A percentile compares a stretch with the other conserved stretches of the same genome.
These are phyloP conservation scores for Pseudochromis fuscus DNA, from an alignment of 2,797 vertebrate genomes.

Conservation along the genomic window DNA sequence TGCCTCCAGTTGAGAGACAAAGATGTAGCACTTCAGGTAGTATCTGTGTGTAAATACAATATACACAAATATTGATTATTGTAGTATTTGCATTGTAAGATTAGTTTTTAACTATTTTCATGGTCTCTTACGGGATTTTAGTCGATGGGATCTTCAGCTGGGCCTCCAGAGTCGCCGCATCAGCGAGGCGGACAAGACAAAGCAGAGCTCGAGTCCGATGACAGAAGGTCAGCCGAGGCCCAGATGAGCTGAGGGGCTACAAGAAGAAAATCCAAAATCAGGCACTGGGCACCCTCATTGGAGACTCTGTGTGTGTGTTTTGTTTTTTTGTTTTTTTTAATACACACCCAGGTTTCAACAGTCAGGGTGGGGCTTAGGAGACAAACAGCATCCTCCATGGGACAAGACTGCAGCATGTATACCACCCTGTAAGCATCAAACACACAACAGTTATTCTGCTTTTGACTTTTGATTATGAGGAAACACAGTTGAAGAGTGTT, in stretches of 20 bases:
- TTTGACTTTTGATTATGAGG: not conserved
- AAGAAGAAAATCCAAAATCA: conserved; percentile 11
- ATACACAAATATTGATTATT: conserved; percentile 14
- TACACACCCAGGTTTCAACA: conserved; percentile 89
- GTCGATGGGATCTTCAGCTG: conserved; percentile 88
- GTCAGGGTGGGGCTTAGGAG: conserved; percentile 89
- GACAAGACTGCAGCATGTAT: conserved; percentile 90
- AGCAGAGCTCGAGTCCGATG: conserved; percentile 91
- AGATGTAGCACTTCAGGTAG: conserved; percentile 91
- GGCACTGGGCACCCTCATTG: not conserved
- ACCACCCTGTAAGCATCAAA: conserved; percentile 84
- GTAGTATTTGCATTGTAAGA: no score
- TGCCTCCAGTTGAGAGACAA: conserved; percentile 92
- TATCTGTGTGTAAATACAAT: conserved; percentile 77
- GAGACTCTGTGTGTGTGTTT: not conserved
- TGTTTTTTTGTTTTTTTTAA: conserved; percentile 19
- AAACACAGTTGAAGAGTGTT: not conserved
- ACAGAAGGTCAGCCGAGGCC: conserved; percentile 89
- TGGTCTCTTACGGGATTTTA: conserved; percentile 88
- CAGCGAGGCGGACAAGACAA: conserved; percentile 90
- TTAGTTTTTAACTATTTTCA: not conserved
- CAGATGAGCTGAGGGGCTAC: conserved; percentile 86
- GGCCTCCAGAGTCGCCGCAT: conserved; percentile 87
- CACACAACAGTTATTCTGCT: not conserved
- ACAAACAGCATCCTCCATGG: conserved; percentile 85